Percentiles rank a stretch among this genome's conserved stretches.
Conservation (phyloP, 92 coral and sea anemone species). For the Siderastrea siderea region DNA sequence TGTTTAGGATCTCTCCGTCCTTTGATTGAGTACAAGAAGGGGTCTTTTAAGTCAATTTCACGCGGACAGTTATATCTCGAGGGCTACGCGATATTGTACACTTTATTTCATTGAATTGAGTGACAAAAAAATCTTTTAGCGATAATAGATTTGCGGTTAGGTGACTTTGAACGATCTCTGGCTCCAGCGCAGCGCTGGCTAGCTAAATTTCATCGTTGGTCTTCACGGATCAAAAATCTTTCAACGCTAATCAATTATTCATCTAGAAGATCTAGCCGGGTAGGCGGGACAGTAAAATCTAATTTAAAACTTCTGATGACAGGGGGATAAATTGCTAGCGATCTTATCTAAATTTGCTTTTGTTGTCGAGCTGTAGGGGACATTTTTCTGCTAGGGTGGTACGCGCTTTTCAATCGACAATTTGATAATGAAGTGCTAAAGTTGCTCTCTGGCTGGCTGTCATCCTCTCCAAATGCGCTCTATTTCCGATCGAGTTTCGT, state of each 20-base stretch:
- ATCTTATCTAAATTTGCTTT: constrained; percentile 66
- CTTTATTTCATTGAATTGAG: constrained; percentile 23
- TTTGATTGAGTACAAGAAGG: constrained; percentile 6
- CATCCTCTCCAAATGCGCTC: constrained; percentile 63
- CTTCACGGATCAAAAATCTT: constrained; percentile 46
- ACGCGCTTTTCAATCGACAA: constrained; percentile 68
- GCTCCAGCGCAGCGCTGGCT: neutral
- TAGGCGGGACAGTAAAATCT: constrained; percentile 78
- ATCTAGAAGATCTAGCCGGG: constrained; percentile 47
- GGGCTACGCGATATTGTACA: neutral
- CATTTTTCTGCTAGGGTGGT: constrained; percentile 65
- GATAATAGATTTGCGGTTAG: neutral
- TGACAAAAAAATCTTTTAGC: neutral
- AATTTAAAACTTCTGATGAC: constrained; percentile 83
- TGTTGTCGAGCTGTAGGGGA: constrained; percentile 68
- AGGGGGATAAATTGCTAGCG: constrained; percentile 68
- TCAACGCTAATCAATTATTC: constrained; percentile 75
- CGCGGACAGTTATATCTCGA: constrained; percentile 16
- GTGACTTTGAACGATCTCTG: neutral
- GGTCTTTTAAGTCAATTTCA: constrained; percentile 7
- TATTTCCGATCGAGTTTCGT: constrained; percentile 74
- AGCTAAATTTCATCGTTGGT: neutral
- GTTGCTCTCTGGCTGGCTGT: constrained; percentile 60
- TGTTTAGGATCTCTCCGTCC: constrained; percentile 13
- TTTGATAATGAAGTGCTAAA: constrained; percentile 77